Base-by-base conservation (phyloP, 2,888 invertebrate genomes). In the Leucophenga maculata region DNA sequence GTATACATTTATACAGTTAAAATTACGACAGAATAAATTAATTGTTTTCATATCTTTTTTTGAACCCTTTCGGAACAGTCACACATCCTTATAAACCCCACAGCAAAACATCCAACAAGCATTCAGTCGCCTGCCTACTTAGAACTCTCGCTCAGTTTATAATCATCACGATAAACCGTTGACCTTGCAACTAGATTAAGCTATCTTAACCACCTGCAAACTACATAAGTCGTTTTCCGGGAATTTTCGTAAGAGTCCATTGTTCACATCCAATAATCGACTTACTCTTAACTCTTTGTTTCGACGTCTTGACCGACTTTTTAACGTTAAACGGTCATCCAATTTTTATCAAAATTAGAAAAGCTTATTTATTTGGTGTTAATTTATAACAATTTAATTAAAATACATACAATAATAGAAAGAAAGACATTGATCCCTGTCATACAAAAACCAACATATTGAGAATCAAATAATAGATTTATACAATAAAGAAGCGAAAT, bases 11-110 rank as follows among this genome's bases (percentile, higher is more conserved):
- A 26, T 26, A 75, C 72, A 79, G 77, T 75, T 78, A 80, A 75
- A 78, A 77, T 75, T 79, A 78, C 75, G 73, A 73, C 75, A 72
- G 71, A 79, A 79, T 79, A 79, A 79, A 79, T 69, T 74, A 71
- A 79, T 72, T 74, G 72, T 77, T 80, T 76, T 76, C 72, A 75
- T 75, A 78, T 78, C 78, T 76, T 76, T 44, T 18, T 50, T 50
- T 18, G 50, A 22, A 57, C 0, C 18, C n/a, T n/a, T 14, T 26
- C 31, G 9, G 4, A 54, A 54, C 54, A 3, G 13, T 26, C 11
- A n/a, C 26, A 6, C 20, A 55, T 14, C 57, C 22, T 1, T 16
- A 50, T 18, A 50, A 50, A 57, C 0, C 22, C n/a, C 9, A 26
- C 13, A 57, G n/a, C 57, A n/a, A n/a, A 32, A 39, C 39, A 39